These are phyloP conservation scores for Agrotis segetum DNA, from an alignment of 2,888 invertebrate species.

Conservation along the genomic window DNA sequence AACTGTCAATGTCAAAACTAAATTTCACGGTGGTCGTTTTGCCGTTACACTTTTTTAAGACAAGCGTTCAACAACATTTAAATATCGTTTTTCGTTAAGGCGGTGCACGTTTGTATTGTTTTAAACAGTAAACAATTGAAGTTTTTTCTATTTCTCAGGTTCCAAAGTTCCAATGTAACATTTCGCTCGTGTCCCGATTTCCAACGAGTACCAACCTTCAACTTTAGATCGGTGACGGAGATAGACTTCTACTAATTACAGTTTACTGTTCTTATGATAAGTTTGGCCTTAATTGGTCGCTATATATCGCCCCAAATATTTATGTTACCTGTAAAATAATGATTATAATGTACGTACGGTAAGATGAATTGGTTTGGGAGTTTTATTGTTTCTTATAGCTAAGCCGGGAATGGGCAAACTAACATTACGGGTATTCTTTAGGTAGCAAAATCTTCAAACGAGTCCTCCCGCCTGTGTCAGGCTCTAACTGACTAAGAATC, in stretches of 20 bases:
- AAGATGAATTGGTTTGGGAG: not conserved
- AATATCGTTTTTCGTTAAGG: too few species aligned
- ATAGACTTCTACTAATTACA: constrained; percentile 55
- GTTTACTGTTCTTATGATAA: constrained; percentile 55
- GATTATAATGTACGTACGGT: constrained; percentile 3
- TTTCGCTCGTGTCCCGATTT: constrained; percentile 14
- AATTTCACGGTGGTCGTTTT: too few species aligned
- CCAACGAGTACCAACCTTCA: not conserved
- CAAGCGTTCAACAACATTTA: too few species aligned
- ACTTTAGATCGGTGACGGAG: constrained; percentile 52
- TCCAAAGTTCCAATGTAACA: constrained; percentile 6
- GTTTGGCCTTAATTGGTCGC: constrained; percentile 52
- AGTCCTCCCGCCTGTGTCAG: too few species aligned
- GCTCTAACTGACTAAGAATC: too few species aligned
- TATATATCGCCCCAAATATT: constrained; percentile 33
- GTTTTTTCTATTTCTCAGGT: too few species aligned
- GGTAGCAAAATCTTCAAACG: too few species aligned
- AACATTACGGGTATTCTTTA: not conserved
- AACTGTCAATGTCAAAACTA: too few species aligned
- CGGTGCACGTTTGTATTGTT: too few species aligned
- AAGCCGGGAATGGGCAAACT: not conserved
- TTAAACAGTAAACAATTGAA: too few species aligned
- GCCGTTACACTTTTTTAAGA: too few species aligned
- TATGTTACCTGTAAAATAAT: constrained; percentile 10
- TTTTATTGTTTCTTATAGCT: not conserved